phyloP scores from a whole-genome alignment of 1,140 invertebrate genomes.

The Drosophila orosa region DNA sequence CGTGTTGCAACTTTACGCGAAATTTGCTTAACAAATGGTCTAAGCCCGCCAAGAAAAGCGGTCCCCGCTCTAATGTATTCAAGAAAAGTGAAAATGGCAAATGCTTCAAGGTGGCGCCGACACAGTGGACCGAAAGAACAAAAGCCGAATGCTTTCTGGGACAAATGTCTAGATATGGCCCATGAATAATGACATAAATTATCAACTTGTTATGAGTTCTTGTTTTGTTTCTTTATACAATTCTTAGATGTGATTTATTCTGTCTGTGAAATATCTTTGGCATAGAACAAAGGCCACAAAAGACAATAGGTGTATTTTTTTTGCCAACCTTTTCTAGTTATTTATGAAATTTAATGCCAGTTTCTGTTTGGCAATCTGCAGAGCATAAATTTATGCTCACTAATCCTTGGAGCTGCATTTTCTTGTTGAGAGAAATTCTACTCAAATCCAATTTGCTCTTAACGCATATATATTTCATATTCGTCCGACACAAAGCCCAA shows the following conservation, averaged over 20 bases:
- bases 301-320: conserved; percentile 5
- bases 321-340: not conserved
- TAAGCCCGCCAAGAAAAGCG: not conserved
- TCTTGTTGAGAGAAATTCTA: not conserved
- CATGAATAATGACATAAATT: conserved; percentile 45
- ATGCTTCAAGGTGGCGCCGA: conserved; percentile 11
- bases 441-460: not conserved
- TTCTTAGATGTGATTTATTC: conserved; percentile 25
- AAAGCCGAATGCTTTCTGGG: conserved; percentile 12
- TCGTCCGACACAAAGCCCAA: conserved; percentile 27
- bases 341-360: conserved; percentile 6
- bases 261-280: not conserved
- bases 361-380: conserved; percentile 1
- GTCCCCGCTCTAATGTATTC: conserved; percentile 21
- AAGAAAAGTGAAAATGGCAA: conserved; percentile 30
- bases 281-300: conserved; percentile 6
- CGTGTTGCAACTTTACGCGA: conserved; percentile 62
- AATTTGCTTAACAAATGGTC: conserved; percentile 75
- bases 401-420: conserved; percentile 13
- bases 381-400: conserved; percentile 6
- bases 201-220: conserved; percentile 30
- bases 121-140: conserved; percentile 25
- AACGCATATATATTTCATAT: not conserved
- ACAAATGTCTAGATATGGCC: conserved; percentile 26
- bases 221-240: conserved; percentile 10